Evolutionary conservation across 2,888 invertebrate genomes (phyloP).

Genomic region (Harpalus rubripes): DNA sequence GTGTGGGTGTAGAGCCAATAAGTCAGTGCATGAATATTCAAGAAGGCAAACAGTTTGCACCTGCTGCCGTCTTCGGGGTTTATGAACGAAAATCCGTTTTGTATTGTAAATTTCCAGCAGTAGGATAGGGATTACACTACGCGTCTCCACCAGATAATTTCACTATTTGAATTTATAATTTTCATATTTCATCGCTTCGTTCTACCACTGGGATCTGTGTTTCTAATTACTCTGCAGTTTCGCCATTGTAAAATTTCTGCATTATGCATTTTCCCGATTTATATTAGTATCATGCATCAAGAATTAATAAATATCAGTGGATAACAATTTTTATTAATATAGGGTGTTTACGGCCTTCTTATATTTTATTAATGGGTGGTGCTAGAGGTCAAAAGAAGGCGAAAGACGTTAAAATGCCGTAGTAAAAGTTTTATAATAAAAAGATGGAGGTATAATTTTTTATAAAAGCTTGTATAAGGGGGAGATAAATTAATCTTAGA

Average conservation of each 20-base stretch:
- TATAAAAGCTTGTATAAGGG: too few species aligned
- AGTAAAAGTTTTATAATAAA: too few species aligned
- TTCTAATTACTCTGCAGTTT: conserved; percentile 19
- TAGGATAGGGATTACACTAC: conserved; percentile 59
- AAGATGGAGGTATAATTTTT: too few species aligned
- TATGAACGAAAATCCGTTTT: conserved; percentile 66
- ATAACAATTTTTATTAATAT: too few species aligned
- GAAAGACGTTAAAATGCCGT: too few species aligned
- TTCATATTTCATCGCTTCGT: conserved; percentile 48
- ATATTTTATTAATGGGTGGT: too few species aligned
- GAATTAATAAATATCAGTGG: too few species aligned
- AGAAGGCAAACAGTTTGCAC: conserved; percentile 72
- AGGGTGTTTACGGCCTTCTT: too few species aligned
- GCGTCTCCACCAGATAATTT: conserved; percentile 59
- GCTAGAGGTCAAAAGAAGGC: too few species aligned
- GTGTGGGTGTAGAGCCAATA: conserved; percentile 70
- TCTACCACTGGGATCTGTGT: conserved; percentile 12
- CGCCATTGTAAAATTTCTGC: neutral
- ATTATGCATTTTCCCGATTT: too few species aligned
- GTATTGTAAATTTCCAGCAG: conserved; percentile 62
- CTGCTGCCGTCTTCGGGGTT: conserved; percentile 70
- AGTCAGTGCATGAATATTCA: conserved; percentile 73
- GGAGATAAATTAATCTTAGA: too few species aligned
- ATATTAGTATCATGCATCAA: too few species aligned
- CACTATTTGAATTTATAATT: conserved; percentile 65